These are phyloP conservation scores for Cryptoblepharus egeriae DNA, from an alignment of 2,797 vertebrate species.

Conservation along the genomic window DNA sequence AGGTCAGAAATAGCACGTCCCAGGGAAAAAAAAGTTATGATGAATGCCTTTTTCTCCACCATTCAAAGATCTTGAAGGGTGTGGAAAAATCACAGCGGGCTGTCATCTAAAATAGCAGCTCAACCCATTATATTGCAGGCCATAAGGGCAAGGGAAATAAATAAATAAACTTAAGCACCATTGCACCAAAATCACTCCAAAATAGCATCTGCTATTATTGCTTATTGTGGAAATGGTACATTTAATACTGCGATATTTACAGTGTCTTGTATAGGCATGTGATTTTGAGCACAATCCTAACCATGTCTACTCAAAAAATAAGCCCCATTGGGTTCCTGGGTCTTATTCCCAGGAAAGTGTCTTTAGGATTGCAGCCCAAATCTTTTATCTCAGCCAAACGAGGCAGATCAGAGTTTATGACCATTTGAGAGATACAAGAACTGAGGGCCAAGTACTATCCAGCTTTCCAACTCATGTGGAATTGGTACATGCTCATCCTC, in stretches of 20 bases:
- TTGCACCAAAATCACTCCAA: background rate
- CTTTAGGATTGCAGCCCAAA: too few relatives aligned
- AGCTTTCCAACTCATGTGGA: too few relatives aligned
- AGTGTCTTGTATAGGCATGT: background rate
- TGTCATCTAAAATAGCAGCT: slow-evolving; percentile 10
- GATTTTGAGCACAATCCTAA: too few relatives aligned
- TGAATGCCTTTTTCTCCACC: background rate
- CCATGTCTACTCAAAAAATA: too few relatives aligned
- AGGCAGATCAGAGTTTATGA: background rate
- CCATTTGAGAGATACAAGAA: slow-evolving; percentile 3
- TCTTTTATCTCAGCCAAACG: background rate
- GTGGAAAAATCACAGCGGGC: background rate
- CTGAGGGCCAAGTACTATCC: too few relatives aligned
- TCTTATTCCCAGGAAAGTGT: too few relatives aligned
- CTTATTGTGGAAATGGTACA: background rate
- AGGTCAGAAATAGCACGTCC: background rate
- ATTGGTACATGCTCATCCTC: too few relatives aligned
- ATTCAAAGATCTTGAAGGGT: background rate
- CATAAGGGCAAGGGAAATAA: background rate
- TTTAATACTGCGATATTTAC: background rate
- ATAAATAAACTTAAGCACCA: too few relatives aligned
- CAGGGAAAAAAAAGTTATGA: background rate
- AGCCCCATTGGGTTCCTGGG: too few relatives aligned
- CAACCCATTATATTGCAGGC: background rate
- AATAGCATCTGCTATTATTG: background rate